phyloP scores from a whole-genome alignment of 2,113 vertebrate species.

The Vulpes lagopus region DNA sequence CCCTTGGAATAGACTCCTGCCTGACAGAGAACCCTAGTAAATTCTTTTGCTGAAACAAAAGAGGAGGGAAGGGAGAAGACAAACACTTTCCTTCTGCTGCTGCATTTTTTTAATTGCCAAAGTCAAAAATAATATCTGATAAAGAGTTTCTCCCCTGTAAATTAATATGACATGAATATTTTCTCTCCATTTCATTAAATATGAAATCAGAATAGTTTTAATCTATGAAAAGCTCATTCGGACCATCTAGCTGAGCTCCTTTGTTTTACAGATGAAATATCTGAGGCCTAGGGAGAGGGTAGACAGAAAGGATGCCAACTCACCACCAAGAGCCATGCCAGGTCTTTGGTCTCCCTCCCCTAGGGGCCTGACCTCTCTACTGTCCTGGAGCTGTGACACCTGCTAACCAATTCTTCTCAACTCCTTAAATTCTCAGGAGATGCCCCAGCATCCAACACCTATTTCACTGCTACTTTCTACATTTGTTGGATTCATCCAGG shows the following conservation, averaged over 20 bases:
- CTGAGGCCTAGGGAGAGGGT: not conserved
- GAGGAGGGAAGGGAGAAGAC: not conserved
- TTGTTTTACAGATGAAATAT: not conserved
- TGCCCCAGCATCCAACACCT: accelerated
- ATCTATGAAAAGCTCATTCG: not conserved
- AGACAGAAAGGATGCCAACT: not conserved
- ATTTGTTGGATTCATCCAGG: not conserved
- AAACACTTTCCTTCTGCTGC: not conserved
- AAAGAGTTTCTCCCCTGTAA: not conserved
- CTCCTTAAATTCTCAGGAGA: not conserved
- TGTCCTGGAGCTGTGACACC: not conserved
- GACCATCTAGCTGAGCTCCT: not conserved
- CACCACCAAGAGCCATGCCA: accelerated
- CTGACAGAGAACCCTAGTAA: not conserved
- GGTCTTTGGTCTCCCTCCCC: not conserved
- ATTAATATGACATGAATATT: not conserved
- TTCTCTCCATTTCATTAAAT: not conserved
- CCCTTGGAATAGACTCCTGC: too few relatives aligned
- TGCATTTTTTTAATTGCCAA: not conserved
- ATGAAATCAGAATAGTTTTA: not conserved
- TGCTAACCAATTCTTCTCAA: too few relatives aligned
- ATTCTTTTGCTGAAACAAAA: not conserved
- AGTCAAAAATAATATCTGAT: not conserved
- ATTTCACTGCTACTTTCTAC: not conserved
- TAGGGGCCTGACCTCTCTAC: not conserved